phyloP scores from a whole-genome alignment of 1,140 invertebrate species.

The Semibalanus balanoides region DNA sequence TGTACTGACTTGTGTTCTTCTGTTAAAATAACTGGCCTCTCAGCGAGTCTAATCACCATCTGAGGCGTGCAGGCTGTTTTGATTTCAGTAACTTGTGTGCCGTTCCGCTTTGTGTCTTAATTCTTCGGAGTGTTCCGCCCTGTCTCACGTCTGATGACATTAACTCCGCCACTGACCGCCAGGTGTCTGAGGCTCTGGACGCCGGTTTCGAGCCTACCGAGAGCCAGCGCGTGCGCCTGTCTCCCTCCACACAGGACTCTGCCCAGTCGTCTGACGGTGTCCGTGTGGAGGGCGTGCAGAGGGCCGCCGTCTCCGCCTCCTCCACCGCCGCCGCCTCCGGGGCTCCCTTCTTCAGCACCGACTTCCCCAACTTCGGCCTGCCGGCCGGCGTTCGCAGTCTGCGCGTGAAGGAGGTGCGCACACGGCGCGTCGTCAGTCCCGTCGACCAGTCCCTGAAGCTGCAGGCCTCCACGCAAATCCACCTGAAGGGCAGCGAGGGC shows the following conservation, averaged over 20 bases:
- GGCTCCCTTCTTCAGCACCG: constrained; percentile 49
- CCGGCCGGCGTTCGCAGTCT: constrained; percentile 50
- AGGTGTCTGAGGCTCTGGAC: not conserved
- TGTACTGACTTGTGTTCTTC: too few relatives aligned
- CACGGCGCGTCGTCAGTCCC: constrained; percentile 54
- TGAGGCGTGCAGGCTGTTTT: too few relatives aligned
- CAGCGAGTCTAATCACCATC: too few relatives aligned
- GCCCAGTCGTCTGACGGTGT: not conserved
- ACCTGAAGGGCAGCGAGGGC: constrained; percentile 32
- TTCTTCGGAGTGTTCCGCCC: too few relatives aligned
- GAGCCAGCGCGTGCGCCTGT: too few relatives aligned
- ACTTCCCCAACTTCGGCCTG: constrained; percentile 52
- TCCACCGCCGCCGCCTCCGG: not conserved
- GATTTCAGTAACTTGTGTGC: too few relatives aligned
- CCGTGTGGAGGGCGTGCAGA: not conserved
- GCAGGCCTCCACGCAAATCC: constrained; percentile 36
- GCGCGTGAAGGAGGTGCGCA: constrained; percentile 47
- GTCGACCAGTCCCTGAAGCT: constrained; percentile 48
- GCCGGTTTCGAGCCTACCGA: too few relatives aligned
- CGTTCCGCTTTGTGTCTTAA: too few relatives aligned
- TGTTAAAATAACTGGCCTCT: too few relatives aligned
- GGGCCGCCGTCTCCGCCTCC: not conserved
- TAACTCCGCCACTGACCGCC: too few relatives aligned
- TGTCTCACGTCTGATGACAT: too few relatives aligned
- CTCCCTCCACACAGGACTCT: not conserved